Evolutionary conservation across 2,113 vertebrate species (phyloP).

Genomic region (Ophthalmotilapia sp.): DNA sequence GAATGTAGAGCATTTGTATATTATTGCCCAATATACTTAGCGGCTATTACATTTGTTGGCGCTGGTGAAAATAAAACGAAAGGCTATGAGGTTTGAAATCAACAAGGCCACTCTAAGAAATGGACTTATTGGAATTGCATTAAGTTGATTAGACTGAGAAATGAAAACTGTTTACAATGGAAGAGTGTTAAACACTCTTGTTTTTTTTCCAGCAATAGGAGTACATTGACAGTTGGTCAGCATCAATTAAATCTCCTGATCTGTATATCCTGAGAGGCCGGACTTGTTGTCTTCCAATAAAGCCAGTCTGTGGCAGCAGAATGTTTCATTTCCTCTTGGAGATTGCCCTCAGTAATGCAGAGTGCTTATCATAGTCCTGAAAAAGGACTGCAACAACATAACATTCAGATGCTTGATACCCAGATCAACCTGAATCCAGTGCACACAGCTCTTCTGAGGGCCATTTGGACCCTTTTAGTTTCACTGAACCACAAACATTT

Average conservation of each 20-base stretch:
- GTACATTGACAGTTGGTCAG: slow-evolving; percentile 56
- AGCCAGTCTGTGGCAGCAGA: slow-evolving; percentile 57
- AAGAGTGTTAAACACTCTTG: slow-evolving; percentile 55
- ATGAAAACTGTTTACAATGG: slow-evolving; percentile 56
- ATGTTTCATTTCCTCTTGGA: slow-evolving; percentile 71
- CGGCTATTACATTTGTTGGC: slow-evolving; percentile 66
- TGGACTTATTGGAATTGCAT: slow-evolving; percentile 69
- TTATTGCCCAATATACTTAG: slow-evolving; percentile 71
- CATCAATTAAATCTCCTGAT: slow-evolving; percentile 68
- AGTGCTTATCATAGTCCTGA: slow-evolving; percentile 59
- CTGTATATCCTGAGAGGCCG: slow-evolving; percentile 56
- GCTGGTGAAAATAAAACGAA: slow-evolving; percentile 62
- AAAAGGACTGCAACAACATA: slow-evolving; percentile 49
- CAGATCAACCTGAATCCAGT: slow-evolving; percentile 55
- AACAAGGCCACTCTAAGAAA: slow-evolving; percentile 65
- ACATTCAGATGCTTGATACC: slow-evolving; percentile 53
- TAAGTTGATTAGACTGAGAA: slow-evolving; percentile 62
- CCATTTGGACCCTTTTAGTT: slow-evolving; percentile 16
- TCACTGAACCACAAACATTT: not conserved
- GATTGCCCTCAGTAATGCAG: slow-evolving; percentile 63
- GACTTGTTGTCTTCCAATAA: slow-evolving; percentile 68
- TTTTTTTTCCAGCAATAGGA: slow-evolving; percentile 46
- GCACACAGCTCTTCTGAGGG: slow-evolving; percentile 17
- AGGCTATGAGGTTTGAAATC: slow-evolving; percentile 56
- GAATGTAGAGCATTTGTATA: slow-evolving; percentile 63